phyloP scores from a whole-genome alignment of 2,797 vertebrate genomes.

The Hapalemur alaotrensis region DNA sequence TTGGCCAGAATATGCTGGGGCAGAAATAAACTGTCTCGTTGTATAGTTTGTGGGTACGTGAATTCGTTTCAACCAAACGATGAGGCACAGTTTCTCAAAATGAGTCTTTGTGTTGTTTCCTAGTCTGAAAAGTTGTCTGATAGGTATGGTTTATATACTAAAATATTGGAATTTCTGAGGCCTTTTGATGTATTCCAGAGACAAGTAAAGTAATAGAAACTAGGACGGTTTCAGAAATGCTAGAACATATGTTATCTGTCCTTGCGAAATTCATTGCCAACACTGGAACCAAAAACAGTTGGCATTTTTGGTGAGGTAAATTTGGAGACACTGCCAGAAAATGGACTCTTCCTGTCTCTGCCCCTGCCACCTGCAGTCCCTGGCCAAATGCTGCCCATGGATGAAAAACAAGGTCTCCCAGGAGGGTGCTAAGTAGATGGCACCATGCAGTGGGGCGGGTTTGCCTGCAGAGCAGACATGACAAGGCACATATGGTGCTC shows the following conservation, averaged over 20 bases:
- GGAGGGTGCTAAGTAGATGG: neutral
- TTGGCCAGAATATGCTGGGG: neutral
- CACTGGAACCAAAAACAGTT: neutral
- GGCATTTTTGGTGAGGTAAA: neutral
- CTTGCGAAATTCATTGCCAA: neutral
- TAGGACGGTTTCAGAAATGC: neutral
- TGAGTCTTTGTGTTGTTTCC: neutral
- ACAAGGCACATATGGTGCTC: conserved; percentile 22
- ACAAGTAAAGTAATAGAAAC: conserved; percentile 26
- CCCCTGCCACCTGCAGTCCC: neutral
- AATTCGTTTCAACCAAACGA: neutral
- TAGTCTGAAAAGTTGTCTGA: neutral
- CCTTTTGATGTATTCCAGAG: conserved; percentile 38
- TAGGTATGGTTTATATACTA: neutral
- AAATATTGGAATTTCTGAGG: conserved; percentile 24
- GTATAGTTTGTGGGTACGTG: neutral
- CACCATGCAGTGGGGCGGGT: neutral
- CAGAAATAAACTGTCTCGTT: neutral
- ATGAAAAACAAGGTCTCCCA: neutral
- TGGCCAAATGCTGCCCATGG: neutral
- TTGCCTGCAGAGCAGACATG: neutral
- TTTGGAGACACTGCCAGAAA: neutral
- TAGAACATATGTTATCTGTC: conserved; percentile 50
- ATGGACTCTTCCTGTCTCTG: neutral
- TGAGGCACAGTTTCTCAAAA: neutral